Conservation (phyloP, 2,113 vertebrate genomes). For the Pygoscelis adeliae region DNA sequence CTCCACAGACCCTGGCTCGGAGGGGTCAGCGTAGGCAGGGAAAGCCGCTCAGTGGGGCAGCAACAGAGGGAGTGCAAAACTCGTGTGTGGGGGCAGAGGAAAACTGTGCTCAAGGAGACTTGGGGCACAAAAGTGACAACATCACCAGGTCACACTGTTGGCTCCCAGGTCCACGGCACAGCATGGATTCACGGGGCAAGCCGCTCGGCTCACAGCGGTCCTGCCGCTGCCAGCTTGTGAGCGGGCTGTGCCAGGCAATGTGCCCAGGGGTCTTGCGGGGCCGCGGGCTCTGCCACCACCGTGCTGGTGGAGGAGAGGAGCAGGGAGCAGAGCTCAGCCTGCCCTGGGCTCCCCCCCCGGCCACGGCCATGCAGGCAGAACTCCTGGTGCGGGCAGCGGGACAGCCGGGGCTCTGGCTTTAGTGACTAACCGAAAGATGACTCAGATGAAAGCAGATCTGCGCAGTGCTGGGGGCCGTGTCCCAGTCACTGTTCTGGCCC, state of each 20-base stretch:
- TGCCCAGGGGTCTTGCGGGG: accelerated
- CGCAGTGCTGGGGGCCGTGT: background rate
- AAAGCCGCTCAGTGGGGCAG: background rate
- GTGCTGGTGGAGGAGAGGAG: background rate
- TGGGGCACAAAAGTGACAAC: background rate
- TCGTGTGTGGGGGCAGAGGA: accelerated
- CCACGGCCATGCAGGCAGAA: accelerated
- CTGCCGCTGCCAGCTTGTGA: accelerated
- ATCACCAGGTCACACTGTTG: background rate
- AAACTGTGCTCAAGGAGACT: background rate
- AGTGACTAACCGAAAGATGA: background rate
- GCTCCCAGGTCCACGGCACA: background rate
- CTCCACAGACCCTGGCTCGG: background rate
- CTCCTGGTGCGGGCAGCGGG: background rate
- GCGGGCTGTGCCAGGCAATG: accelerated
- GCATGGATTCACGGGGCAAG: accelerated
- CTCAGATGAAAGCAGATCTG: background rate
- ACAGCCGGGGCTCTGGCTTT: background rate
- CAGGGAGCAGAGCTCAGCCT: background rate
- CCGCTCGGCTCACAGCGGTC: accelerated
- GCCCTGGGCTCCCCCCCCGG: accelerated
- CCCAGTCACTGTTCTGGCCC: background rate
- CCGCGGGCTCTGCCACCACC: accelerated
- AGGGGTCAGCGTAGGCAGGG: background rate
- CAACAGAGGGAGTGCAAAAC: background rate